A percentile compares a stretch with the other conserved stretches of the same genome.
These are phyloP conservation scores for Aegithalos caudatus DNA, from an alignment of 2,113 vertebrate genomes.

Conservation along the genomic window DNA sequence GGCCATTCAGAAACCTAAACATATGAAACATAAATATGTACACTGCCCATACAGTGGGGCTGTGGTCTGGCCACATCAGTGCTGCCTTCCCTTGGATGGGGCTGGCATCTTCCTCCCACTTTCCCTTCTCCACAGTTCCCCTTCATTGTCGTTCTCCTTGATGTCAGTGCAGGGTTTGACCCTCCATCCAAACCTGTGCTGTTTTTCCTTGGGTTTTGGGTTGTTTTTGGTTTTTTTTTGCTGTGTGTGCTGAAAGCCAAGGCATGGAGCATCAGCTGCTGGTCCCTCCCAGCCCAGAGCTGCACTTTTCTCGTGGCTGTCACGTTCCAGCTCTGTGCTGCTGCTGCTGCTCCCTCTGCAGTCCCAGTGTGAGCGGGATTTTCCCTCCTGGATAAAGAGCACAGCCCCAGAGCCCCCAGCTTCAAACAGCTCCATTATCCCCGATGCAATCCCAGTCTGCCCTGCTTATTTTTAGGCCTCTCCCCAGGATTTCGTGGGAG, in stretches of 20 bases:
- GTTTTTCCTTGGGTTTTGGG: neutral
- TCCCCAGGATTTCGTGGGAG: neutral
- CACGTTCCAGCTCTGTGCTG: fast-evolving
- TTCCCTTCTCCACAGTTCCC: neutral
- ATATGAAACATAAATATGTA: too few species aligned
- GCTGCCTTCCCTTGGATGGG: neutral
- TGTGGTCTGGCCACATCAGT: neutral
- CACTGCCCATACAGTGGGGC: neutral
- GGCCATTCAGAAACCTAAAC: neutral
- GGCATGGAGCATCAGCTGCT: neutral
- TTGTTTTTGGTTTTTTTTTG: too few species aligned
- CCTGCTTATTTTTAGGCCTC: neutral
- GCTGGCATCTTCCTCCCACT: neutral
- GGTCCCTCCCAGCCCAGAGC: neutral
- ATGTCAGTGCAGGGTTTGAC: neutral
- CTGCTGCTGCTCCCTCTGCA: neutral
- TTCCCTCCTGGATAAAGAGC: neutral
- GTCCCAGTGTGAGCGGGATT: neutral
- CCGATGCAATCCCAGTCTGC: neutral
- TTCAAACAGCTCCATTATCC: neutral
- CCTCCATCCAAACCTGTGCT: neutral
- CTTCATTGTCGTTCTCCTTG: fast-evolving
- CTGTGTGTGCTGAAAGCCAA: neutral
- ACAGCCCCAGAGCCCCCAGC: neutral
- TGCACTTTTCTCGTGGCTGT: neutral